Evolutionary conservation across 2,113 vertebrate species (phyloP), one percentile per base, ranked within the genome.

Genomic region (Oriolus oriolus): DNA sequence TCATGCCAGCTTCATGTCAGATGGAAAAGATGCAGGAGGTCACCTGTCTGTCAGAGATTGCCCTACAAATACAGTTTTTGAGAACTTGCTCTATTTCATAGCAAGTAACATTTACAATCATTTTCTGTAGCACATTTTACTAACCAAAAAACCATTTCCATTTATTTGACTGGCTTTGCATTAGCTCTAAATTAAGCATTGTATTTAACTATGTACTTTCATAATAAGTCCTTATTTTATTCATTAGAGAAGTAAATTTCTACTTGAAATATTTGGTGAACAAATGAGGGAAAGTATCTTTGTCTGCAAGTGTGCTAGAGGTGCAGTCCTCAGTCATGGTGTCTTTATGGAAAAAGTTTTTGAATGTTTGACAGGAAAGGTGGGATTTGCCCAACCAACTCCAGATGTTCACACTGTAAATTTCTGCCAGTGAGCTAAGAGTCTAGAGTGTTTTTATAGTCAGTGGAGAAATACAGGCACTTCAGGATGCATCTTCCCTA

Each of bases 391-490:
- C 59, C 2, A 2, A 42, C 33, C 68, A 59, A 5, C 11, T 84
- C 83, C 95, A 95, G 88, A 90, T 92, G 86, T 92, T 90, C 92
- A 35, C 80, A 54, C 37, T 63, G 68, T 47, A 84, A 70, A 75
- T 92, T 92, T 92, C 83, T 92, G 80, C 35, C 47, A 78, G 49
- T 86, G 80, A 92, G 47, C 89, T 60, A 80, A 81, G 76, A 70
- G 88, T 89, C 76, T 94, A 59, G 75, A 92, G 79, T 53, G 54
- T 9, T 95, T 92, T 96, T 87, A 81, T 66, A 90, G 64, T 88
- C 71, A 81, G 5, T 0, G 2, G 68, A 92, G 89, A 95, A 93
- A 86, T 57, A 66, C 22, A 86, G 71, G 64, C 35, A 33, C 47
- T 80, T 93, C 64, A 86, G 79, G 73, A 92, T 89, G 35, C 24